Evolutionary conservation across 2,888 invertebrate genomes (phyloP), one percentile per base, ranked within the genome.

Genomic region (Augochlorella aurata): DNA sequence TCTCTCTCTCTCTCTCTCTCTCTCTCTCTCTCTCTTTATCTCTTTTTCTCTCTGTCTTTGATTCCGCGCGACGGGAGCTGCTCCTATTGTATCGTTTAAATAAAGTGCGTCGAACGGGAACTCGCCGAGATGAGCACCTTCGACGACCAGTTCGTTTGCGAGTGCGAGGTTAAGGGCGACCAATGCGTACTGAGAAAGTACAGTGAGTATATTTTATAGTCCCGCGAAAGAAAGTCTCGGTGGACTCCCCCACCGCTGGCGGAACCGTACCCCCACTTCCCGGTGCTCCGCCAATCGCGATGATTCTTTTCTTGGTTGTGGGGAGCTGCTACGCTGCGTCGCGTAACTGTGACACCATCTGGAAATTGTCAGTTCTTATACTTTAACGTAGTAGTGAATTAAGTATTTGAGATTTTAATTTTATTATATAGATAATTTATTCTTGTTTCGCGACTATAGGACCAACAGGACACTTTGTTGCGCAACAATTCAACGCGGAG

Each of bases 161-260:
- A 50, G 54, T 49, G 58, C 50, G 77, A 45, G 24, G 38, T 21
- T 38, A 54, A 18, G 44, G 54, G 79, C 61, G 44, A 68, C 38
- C 63, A 49, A 63, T 52, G 73, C n/a, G 50, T 45, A 47, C 29
- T 38, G 47, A 54, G 50, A 29, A 38, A 49, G 14, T 71, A 58
- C 29, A 71, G 77, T 21, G 58, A 67, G 29, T 61, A 67, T 69
- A 8, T 10, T 18, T 8, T 29, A 24, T 10, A 16, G 49, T 29
- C 16, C 1, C 2, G 24, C 24, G 18, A 29, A 0, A 49, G 68
- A 29, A 68, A 49, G 49, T 10, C n/a, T n/a, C 38, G 38, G n/a
- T 18, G 10, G n/a, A 1, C 16, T 3, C 65, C 3, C 44, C 65
- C 65, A 65, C n/a, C 38, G 44, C n/a, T 1, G 18, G 29, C 24